These are phyloP conservation scores for Hydropsyche tenuis DNA, from an alignment of 1,140 invertebrate species.

Conservation along the genomic window DNA sequence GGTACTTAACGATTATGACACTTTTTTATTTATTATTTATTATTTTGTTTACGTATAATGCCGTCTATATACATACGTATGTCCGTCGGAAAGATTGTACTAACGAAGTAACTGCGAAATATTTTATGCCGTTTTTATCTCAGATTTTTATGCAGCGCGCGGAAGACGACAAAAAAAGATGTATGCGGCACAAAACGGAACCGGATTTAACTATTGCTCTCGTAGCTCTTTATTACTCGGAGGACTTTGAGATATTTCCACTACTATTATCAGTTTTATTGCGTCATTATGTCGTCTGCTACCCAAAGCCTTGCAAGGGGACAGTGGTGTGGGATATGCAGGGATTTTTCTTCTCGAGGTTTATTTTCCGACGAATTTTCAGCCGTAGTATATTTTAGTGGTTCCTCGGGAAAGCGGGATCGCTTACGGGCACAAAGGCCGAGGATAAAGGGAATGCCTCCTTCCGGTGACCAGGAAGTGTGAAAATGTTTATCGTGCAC, in stretches of 20 bases:
- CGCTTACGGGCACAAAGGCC: conserved; percentile 39
- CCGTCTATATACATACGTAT: too few species aligned
- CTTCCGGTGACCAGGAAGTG: conserved; percentile 37
- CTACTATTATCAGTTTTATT: conserved; percentile 26
- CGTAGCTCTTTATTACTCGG: neutral
- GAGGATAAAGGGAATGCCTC: conserved; percentile 38
- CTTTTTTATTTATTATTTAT: too few species aligned
- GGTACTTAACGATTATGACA: too few species aligned
- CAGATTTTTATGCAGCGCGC: too few species aligned
- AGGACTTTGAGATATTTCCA: conserved; percentile 15
- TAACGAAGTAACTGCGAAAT: too few species aligned
- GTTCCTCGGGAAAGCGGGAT: neutral
- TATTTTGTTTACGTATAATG: too few species aligned
- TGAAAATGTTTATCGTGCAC: conserved; percentile 48
- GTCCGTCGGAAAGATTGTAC: too few species aligned
- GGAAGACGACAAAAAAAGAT: neutral
- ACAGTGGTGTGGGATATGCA: neutral
- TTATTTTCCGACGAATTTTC: conserved; percentile 5
- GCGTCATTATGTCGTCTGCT: conserved; percentile 12
- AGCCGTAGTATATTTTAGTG: neutral
- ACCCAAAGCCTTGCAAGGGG: too few species aligned
- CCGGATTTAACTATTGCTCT: conserved; percentile 10
- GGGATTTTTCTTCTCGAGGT: neutral
- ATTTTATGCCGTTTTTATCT: too few species aligned
- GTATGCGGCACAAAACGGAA: conserved; percentile 1